A percentile compares a stretch with the other conserved stretches of the same genome.
Conservation (phyloP, 2,797 vertebrate species). For the Sebastes paucispinis region DNA sequence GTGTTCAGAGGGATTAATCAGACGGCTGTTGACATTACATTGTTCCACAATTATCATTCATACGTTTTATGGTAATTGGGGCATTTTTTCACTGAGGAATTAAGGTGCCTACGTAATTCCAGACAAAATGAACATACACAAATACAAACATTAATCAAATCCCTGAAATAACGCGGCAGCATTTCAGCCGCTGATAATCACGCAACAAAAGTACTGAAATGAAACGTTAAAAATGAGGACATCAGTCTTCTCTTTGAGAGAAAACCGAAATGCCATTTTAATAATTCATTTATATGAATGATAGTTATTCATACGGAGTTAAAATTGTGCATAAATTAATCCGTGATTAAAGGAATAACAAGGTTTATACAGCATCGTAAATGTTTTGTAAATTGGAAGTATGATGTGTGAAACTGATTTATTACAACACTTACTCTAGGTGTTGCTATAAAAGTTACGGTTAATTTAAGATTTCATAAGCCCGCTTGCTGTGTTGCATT, state of each 20-base stretch:
- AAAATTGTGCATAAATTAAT: conserved; percentile 33
- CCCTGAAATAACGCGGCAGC: conserved; percentile 65
- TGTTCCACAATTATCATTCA: conserved; percentile 85
- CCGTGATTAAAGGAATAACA: conserved; percentile 20
- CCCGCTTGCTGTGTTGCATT: conserved; percentile 12
- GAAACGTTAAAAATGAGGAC: conserved; percentile 48
- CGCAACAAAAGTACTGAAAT: conserved; percentile 47
- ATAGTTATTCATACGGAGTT: conserved; percentile 38
- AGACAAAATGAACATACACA: conserved; percentile 73
- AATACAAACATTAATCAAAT: conserved; percentile 83
- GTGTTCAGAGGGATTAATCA: conserved; percentile 83
- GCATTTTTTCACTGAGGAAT: conserved; percentile 79
- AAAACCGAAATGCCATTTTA: conserved; percentile 39
- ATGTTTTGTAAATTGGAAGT: conserved; percentile 27
- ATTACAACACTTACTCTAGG: not conserved
- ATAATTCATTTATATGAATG: conserved; percentile 46
- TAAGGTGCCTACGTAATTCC: conserved; percentile 74
- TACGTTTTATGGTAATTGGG: conserved; percentile 83
- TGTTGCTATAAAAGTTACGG: not conserved
- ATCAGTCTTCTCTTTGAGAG: conserved; percentile 40
- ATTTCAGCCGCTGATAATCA: conserved; percentile 64
- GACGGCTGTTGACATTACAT: conserved; percentile 83
- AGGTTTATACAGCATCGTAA: conserved; percentile 16
- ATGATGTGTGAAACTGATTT: conserved; percentile 9
- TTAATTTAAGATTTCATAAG: conserved; percentile 44